A percentile compares a stretch with the other conserved stretches of the same genome.
phyloP scores from a whole-genome alignment of 2,113 vertebrate genomes.

The Panurus biarmicus region DNA sequence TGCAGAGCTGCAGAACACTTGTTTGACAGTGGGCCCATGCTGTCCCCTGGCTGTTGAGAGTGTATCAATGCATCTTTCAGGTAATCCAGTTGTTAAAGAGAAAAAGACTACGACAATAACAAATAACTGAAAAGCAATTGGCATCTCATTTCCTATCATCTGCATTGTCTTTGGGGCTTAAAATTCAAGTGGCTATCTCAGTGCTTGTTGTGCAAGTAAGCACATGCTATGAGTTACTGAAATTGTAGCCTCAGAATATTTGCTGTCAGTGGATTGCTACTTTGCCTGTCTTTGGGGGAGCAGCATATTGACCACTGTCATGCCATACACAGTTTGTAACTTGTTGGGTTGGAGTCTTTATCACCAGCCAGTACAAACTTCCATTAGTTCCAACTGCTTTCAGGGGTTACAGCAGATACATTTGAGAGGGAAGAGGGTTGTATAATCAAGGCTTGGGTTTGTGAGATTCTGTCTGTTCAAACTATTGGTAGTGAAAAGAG shows the following conservation, averaged over 20 bases:
- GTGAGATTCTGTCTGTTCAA: not conserved
- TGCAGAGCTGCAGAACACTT: not conserved
- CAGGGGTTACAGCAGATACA: not conserved
- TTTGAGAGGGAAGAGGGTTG: not conserved
- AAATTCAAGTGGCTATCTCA: not conserved
- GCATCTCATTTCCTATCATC: not conserved
- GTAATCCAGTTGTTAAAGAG: not conserved
- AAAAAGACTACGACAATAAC: not conserved
- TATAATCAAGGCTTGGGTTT: not conserved
- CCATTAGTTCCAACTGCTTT: not conserved
- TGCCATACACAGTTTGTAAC: not conserved
- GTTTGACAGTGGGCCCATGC: not conserved
- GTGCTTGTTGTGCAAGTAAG: not conserved
- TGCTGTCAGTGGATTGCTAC: not conserved
- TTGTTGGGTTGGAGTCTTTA: not conserved
- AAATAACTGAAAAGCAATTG: not conserved
- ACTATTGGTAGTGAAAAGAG: not conserved
- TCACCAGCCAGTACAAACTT: not conserved
- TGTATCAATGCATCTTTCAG: not conserved
- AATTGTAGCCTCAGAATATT: not conserved
- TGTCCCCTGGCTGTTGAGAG: not conserved
- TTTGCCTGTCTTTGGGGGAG: not conserved
- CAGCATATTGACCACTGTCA: not conserved
- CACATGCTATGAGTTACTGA: not conserved
- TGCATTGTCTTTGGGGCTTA: not conserved